Evolutionary conservation across 2,888 invertebrate species (phyloP).

Genomic region (Trichacis sp.): DNA sequence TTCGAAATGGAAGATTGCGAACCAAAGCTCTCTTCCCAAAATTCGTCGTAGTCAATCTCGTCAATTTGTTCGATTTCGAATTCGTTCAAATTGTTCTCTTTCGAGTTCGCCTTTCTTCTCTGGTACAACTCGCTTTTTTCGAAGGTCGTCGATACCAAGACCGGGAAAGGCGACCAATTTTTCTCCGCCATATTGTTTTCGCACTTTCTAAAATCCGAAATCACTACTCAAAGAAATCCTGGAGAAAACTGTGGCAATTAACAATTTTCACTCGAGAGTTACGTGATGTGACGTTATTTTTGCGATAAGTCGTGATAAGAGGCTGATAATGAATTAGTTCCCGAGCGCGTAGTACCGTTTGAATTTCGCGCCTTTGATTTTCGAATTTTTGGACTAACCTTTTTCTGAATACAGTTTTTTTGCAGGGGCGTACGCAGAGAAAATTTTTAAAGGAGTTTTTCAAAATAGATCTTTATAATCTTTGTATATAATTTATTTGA

Average conservation of each 20-base stretch:
- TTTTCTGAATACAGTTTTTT: too few relatives aligned
- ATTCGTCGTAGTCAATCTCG: constrained; percentile 42
- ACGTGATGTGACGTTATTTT: too few relatives aligned
- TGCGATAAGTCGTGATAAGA: too few relatives aligned
- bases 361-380: too few relatives aligned
- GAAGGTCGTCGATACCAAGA: constrained; percentile 47
- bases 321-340: too few relatives aligned
- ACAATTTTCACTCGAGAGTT: too few relatives aligned
- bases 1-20: constrained; percentile 32
- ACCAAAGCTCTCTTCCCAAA: constrained; percentile 30
- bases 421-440: too few relatives aligned
- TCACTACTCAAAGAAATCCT: not conserved
- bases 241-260: not conserved
- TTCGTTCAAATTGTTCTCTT: constrained; percentile 7
- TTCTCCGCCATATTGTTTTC: constrained; percentile 16
- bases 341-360: too few relatives aligned
- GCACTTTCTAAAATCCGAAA: not conserved
- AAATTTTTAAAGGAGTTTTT: too few relatives aligned
- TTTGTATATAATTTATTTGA: too few relatives aligned
- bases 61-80: not conserved
- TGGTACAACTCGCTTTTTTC: constrained; percentile 61
- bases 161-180: constrained; percentile 27
- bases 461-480: too few relatives aligned
- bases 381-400: too few relatives aligned
- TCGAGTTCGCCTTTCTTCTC: constrained; percentile 51